A percentile compares a stretch with the other conserved stretches of the same genome.
Evolutionary conservation across 2,113 vertebrate species (phyloP).

Genomic region (Camelus bactrianus): DNA sequence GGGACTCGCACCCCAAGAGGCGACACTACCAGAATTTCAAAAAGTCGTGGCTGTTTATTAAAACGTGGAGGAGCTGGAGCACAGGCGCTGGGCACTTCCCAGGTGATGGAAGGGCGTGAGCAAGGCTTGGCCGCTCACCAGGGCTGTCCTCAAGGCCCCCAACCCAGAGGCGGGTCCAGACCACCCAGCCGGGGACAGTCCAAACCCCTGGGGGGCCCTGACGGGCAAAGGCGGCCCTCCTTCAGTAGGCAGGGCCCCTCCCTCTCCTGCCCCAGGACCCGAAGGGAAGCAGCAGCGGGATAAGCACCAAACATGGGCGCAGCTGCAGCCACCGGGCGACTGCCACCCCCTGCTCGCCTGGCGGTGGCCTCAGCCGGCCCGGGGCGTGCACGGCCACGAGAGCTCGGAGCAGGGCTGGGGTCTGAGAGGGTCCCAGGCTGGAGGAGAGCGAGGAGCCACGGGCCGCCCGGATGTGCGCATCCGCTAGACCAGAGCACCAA

Average conservation of each 20-base stretch:
- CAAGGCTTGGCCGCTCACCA: neutral
- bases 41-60: neutral
- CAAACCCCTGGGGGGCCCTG: neutral
- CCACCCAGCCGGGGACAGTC: neutral
- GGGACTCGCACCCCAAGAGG: neutral
- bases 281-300: constrained; percentile 72
- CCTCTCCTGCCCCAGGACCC: neutral
- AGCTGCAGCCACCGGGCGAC: neutral
- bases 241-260: neutral
- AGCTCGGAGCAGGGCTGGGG: constrained; percentile 59
- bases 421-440: neutral
- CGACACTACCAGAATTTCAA: neutral
- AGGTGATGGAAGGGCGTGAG: neutral
- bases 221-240: too few relatives aligned
- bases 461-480: neutral
- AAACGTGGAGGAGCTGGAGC: neutral
- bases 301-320: constrained; percentile 80
- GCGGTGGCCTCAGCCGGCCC: neutral
- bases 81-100: neutral
- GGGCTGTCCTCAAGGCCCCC: neutral
- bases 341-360: neutral
- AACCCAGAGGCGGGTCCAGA: neutral
- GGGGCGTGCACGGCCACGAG: constrained; percentile 57
- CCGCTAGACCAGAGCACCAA: constrained; percentile 86
- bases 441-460: constrained; percentile 52